Evolutionary conservation across 2,113 vertebrate species (phyloP), one percentile per base, ranked within the genome.

Genomic region (Eulemur macaco): DNA sequence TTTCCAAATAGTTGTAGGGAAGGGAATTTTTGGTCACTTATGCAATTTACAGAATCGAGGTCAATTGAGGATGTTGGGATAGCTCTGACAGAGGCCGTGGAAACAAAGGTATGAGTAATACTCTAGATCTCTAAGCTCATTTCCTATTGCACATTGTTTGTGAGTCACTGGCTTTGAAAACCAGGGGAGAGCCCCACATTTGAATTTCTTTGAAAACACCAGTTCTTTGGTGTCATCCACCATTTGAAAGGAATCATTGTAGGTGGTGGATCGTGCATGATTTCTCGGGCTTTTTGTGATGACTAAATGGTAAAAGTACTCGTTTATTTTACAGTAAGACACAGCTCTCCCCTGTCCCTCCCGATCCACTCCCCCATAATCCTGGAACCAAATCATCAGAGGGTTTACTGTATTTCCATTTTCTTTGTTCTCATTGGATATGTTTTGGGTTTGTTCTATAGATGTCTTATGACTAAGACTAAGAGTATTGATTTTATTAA

Each of bases 21-120:
- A 97, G 97, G 97, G 98, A 97, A 95, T 98, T 98, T 97, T 97
- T 94, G 97, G 97, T 93, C 98, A 98, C 97, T 98, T 96, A 97
- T 95, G 97, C 95, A 98, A 97, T 98, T 98, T 98, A 47, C 96
- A 82, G 96, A 98, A 98, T 98, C 42, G 98, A 98, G 97, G 97
- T 98, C 97, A 97, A 29, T 9, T 20, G n/a, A 93, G 89, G 89
- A 93, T 91, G 86, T 39, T 94, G 95, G 86, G 95, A 88, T 54
- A 50, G 74, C 45, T 95, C 64, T 39, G 56, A 82, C 50, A 34
- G 82, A 68, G 76, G 47, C 88, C 29, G 25, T 58, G 68, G 95
- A 95, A 97, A 95, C 90, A 86, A 95, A 95, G 17, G 34, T 34
- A 47, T 52, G 83, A 91, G n/a, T 47, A 95, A 96, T 73, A 21